Conservation (phyloP, 2,113 vertebrate species). For the Gulo gulo region DNA sequence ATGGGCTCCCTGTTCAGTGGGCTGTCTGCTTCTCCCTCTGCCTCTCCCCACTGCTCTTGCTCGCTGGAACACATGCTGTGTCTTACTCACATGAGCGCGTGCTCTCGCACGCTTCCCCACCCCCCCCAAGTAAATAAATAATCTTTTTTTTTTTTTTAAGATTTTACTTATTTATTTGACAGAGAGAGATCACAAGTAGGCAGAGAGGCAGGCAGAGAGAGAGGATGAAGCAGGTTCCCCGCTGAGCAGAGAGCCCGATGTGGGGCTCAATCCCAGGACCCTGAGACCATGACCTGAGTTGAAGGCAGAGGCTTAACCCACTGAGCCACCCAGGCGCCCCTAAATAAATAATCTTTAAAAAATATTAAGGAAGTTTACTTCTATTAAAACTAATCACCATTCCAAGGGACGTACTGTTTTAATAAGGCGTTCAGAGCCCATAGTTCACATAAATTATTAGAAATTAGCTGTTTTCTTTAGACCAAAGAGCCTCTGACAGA, state of each 20-base stretch:
- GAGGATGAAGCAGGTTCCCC: too few species aligned
- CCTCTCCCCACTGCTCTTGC: background rate
- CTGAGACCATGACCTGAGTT: too few species aligned
- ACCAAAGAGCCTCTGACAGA: background rate
- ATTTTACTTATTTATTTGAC: too few species aligned
- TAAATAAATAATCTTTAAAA: background rate
- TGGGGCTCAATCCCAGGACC: too few species aligned
- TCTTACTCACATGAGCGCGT: background rate
- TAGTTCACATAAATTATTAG: background rate
- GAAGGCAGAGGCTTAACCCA: too few species aligned
- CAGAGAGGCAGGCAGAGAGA: too few species aligned
- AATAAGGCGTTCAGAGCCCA: background rate
- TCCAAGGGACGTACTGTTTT: background rate
- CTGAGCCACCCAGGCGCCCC: too few species aligned
- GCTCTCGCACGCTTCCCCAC: too few species aligned
- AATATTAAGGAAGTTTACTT: background rate
- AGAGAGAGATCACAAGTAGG: too few species aligned
- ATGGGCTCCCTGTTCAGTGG: background rate
- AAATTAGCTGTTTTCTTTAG: background rate
- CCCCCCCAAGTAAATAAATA: background rate
- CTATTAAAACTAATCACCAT: background rate
- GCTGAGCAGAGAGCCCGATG: too few species aligned
- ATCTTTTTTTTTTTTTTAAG: too few species aligned
- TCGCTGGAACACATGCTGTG: background rate
- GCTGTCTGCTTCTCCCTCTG: background rate